Evolutionary conservation across 1,140 invertebrate genomes (phyloP), one percentile per base, ranked within the genome.

Genomic region (Oryctes rhinoceros): DNA sequence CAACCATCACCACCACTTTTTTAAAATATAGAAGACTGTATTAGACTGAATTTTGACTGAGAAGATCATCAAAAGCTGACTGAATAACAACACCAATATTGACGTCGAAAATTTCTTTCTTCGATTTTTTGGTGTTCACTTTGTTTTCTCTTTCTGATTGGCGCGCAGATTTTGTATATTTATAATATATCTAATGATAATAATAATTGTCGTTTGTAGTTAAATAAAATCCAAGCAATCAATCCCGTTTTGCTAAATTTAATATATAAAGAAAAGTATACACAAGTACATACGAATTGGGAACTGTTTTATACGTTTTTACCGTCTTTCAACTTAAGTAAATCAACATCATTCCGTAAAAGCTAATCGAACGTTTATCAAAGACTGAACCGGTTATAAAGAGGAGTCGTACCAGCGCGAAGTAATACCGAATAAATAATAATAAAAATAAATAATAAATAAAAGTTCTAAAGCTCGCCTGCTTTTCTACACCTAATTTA

Each of bases 1-100:
- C 13, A 35, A 71, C 7, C 65, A 71, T 71, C 65, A 71, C 20
- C 20, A 71, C 53, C 53, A 59, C 18, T 15, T 59, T n/a, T 67
- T 71, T 71, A 18, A 76, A 76, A 30, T 76, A 47, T 78, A 79
- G 78, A 79, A 79, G 78, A 79, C 78, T 79, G 78, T 74, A 79
- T 67, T 74, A 67, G 78, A 79, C 76, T 78, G 76, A 78, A 78
- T 49, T 37, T 78, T 78, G 76, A 78, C 76, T 78, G 76, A 78
- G 48, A 37, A 78, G 30, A 49, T 53, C 39, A 76, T 9, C 67
- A 13, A 39, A 74, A 76, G 10, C 59, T 59, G 78, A 79, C 78
- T 67, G 59, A 79, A 65, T 24, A 44, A 74, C 76, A 79, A 65
- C 78, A 79, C 78, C 78, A 65, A 78, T 59, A 65, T 78, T 78